These are phyloP conservation scores for Petrocephalus microphthalmus DNA, from an alignment of 2,113 vertebrate species.

Conservation along the genomic window DNA sequence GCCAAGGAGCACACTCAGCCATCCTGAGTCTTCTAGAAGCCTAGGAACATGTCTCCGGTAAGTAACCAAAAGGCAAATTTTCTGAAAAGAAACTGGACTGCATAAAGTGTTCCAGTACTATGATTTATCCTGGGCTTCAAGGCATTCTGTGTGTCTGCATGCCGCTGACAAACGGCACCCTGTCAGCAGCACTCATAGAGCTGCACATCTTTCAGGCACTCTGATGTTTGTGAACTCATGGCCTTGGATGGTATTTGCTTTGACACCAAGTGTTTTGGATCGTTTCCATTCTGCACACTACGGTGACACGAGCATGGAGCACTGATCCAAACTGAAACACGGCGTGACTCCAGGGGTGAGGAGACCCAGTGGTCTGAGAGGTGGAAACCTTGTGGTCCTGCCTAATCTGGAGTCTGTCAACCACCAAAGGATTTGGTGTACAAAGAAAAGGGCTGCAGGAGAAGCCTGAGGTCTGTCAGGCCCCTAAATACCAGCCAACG, in stretches of 20 bases:
- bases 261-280: not conserved
- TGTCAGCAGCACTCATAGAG: not conserved
- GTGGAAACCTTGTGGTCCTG: not conserved
- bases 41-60: not conserved
- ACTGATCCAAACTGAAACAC: no score
- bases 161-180: not conserved
- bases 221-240: not conserved
- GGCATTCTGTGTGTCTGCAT: no score
- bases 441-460: conserved; percentile 32
- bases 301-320: not conserved
- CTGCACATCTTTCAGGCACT: not conserved
- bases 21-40: not conserved
- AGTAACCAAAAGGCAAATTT: not conserved
- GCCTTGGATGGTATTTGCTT: not conserved
- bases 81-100: not conserved
- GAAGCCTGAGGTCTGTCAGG: conserved; percentile 44
- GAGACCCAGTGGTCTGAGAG: not conserved
- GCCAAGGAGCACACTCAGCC: not conserved
- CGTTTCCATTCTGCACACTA: not conserved
- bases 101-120: not conserved
- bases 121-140: not conserved
- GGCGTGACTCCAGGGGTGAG: not conserved
- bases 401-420: not conserved
- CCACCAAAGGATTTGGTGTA: conserved; percentile 28
- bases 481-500: conserved; percentile 30